Conservation (phyloP, 2,888 invertebrate genomes). For the Anoplius nigerrimus region DNA sequence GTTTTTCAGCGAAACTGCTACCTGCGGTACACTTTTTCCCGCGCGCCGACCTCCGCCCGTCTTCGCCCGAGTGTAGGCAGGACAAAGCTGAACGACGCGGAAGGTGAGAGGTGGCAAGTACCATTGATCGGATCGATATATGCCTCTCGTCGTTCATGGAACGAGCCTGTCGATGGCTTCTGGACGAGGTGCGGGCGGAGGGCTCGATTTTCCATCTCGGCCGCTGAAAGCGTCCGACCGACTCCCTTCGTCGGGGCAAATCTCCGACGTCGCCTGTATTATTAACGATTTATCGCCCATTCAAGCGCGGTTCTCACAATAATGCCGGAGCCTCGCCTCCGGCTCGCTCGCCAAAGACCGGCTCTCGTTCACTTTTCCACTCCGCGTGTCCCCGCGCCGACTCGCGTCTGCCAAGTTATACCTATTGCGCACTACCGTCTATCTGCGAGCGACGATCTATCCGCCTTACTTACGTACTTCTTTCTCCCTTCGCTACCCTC, state of each 20-base stretch:
- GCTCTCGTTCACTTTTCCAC: not conserved
- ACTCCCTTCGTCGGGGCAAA: not conserved
- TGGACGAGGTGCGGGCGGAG: not conserved
- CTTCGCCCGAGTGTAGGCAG: too few species aligned
- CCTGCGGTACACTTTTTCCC: too few species aligned
- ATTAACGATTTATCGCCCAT: constrained; percentile 42
- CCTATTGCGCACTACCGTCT: constrained; percentile 6
- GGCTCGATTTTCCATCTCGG: not conserved
- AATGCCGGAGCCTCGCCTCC: constrained; percentile 4
- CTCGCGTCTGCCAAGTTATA: too few species aligned
- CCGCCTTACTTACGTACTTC: not conserved
- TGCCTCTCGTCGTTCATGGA: too few species aligned
- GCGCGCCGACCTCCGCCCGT: too few species aligned
- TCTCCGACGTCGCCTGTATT: constrained; percentile 16
- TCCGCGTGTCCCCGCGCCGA: not conserved
- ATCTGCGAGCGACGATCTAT: constrained; percentile 12
- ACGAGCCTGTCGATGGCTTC: too few species aligned
- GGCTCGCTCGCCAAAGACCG: too few species aligned
- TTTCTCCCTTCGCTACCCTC: not conserved
- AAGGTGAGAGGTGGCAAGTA: too few species aligned
- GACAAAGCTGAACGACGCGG: too few species aligned
- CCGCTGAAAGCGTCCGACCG: not conserved
- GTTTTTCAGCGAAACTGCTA: too few species aligned
- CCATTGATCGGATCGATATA: too few species aligned
- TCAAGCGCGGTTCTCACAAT: constrained; percentile 35